Evolutionary conservation across 2,888 invertebrate species (phyloP), one percentile per base, ranked within the genome.

Genomic region (Caenorhabditis wallacei): DNA sequence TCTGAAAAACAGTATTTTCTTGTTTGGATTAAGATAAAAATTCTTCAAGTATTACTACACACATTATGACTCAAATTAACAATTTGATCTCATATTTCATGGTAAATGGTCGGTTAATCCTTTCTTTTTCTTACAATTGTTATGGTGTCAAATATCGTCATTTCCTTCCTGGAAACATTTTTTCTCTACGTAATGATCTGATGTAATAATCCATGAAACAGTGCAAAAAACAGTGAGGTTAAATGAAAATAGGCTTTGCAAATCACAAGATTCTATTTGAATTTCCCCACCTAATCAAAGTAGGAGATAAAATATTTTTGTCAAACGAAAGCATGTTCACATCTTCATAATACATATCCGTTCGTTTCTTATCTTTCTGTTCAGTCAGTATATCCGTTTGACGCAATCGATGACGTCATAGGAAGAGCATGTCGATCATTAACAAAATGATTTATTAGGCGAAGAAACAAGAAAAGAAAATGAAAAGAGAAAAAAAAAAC

Each of bases 361-460:
- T 7, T 30, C 40, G 8, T 13, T 59, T 20, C 5, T 13, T 37
- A 8, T 30, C 30, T 30, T 30, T 30, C 30, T 30, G 4, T 37
- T 37, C 22, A 30, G 35, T 20, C 26, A 18, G 35, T 30, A 13
- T n/a, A 51, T 30, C 18, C 64, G 7, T 26, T 35, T 10, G 16
- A 70, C 57, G 70, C 59, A 71, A 71, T 46, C 37, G 22, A 53
- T 71, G 71, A 61, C 61, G 71, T 53, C 71, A 71, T 37, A 20
- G 22, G 37, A 35, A 35, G 40, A 59, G 59, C 59, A 46, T 63
- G 61, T 22, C 37, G 20, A 40, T 30, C 61, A 71, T 71, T 61
- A 48, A 40, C 43, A 72, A n/a, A 54, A 63, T 64, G 72, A 64
- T 72, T 72, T 72, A 72, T 72, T 72, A 72, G 78, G 20, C 26